Percentiles rank a stretch among this genome's conserved stretches.
Conservation (phyloP, 2,113 vertebrate species). For the Erinaceus europaeus region DNA sequence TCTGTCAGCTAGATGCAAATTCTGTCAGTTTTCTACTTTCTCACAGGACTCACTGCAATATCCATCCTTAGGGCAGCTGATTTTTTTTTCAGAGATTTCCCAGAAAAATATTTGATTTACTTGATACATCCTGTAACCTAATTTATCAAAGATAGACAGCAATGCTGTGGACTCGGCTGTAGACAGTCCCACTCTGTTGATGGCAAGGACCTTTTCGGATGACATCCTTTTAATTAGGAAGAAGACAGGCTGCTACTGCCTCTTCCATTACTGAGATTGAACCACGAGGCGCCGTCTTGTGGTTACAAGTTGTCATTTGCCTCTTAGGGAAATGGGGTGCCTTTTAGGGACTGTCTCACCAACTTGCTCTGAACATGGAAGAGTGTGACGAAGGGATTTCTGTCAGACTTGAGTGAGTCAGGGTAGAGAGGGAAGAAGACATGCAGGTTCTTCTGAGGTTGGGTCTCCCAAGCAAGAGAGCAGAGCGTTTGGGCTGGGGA, state of each 20-base stretch:
- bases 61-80: not conserved
- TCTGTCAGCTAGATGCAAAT: slow-evolving; percentile 9
- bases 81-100: not conserved
- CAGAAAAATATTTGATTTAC: slow-evolving; percentile 7
- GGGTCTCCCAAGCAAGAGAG: not conserved
- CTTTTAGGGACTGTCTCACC: not conserved
- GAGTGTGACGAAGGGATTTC: not conserved
- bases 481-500: not conserved
- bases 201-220: not conserved
- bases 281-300: not conserved
- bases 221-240: not conserved
- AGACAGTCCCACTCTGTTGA: not conserved
- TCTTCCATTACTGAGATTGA: not conserved
- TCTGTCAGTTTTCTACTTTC: not conserved
- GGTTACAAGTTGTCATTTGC: not conserved
- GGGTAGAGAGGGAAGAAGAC: not conserved
- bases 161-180: not conserved
- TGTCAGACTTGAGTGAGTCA: not conserved
- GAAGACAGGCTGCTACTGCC: not conserved
- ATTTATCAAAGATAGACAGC: too few species aligned
- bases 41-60: not conserved
- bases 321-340: not conserved
- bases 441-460: not conserved
- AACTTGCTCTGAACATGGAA: not conserved
- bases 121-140: not conserved